Evolutionary conservation across 1,140 invertebrate species (phyloP), one percentile per base, ranked within the genome.

Genomic region (Lasaia peninsularis): DNA sequence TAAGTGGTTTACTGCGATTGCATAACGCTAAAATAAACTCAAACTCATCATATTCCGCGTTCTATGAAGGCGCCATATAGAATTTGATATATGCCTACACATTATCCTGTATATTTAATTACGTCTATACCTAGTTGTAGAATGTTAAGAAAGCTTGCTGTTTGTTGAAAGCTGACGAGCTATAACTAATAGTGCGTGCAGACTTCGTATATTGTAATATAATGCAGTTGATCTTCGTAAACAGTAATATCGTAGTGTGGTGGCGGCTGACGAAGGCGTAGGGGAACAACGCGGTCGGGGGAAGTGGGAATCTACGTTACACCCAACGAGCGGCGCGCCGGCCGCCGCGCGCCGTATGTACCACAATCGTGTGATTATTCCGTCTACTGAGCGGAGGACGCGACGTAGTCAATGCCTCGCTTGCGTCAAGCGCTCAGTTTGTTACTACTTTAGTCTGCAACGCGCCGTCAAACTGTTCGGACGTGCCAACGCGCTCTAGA

Each of bases 381-480:
- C 74, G 80, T 83, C 80, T 84, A 83, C 80, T 71, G 71, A 75
- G 68, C 73, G 75, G 71, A 77, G 79, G 69, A 73, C 76, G 76
- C 78, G 69, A 73, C 76, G 76, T 79, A 82, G 78, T 81, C 79
- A 82, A 81, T 79, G 81, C 73, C 69, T 75, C 59, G 73, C 69
- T 73, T 72, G 73, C 74, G 71, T 83, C 77, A 75, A 78, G 69
- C 70, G 67, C 57, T 62, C 67, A 67, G 69, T 75, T 73, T 71
- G 75, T 72, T 67, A 71, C 67, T 73, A 73, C 66, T 78, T 75
- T 71, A 87, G 82, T 87, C 75, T 75, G 74, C 73, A 75, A 71
- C 80, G 79, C 80, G 79, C 77, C 67, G 72, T 79, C 67, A 58
- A 63, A 67, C 48, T 50, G 72, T 67, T 70, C 65, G 67, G 79